These are phyloP conservation scores for Tachystola acroxantha DNA, from an alignment of 2,888 invertebrate species.

Conservation along the genomic window DNA sequence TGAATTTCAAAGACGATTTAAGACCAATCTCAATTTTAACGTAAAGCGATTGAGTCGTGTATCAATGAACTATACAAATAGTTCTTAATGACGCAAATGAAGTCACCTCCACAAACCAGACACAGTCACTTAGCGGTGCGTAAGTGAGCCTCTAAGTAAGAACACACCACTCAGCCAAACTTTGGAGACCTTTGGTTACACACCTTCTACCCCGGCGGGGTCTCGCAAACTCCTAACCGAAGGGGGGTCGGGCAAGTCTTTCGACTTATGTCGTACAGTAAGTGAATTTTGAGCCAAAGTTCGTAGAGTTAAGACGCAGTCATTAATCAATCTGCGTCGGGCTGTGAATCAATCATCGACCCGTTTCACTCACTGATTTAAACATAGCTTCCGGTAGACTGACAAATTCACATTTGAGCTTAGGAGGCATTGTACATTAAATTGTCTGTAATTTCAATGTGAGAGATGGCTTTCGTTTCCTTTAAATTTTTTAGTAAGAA, in stretches of 20 bases:
- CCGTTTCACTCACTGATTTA: conserved; percentile 17
- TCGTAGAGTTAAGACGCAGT: conserved; percentile 21
- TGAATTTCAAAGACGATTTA: too few relatives aligned
- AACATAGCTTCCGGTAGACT: conserved; percentile 13
- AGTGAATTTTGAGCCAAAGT: conserved; percentile 35
- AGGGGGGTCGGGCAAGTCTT: not conserved
- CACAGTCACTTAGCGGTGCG: conserved; percentile 6
- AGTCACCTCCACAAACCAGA: conserved; percentile 1
- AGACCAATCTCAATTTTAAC: too few relatives aligned
- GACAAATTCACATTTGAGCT: not conserved
- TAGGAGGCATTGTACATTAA: too few relatives aligned
- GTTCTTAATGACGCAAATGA: not conserved
- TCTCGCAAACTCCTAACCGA: conserved; percentile 11
- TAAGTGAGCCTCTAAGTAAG: conserved; percentile 3
- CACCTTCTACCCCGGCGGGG: not conserved
- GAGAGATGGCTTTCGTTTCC: not conserved
- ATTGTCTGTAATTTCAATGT: too few relatives aligned
- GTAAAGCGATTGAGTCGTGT: too few relatives aligned
- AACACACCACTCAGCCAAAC: conserved; percentile 1
- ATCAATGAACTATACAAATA: too few relatives aligned
- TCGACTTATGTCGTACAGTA: conserved; percentile 12
- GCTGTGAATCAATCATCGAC: conserved; percentile 28
- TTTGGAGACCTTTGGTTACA: not conserved
- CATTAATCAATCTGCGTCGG: conserved; percentile 37
- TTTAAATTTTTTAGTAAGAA: too few relatives aligned